Evolutionary conservation across 2,113 vertebrate species (phyloP).

Genomic region (Genyomyrus donnyi): DNA sequence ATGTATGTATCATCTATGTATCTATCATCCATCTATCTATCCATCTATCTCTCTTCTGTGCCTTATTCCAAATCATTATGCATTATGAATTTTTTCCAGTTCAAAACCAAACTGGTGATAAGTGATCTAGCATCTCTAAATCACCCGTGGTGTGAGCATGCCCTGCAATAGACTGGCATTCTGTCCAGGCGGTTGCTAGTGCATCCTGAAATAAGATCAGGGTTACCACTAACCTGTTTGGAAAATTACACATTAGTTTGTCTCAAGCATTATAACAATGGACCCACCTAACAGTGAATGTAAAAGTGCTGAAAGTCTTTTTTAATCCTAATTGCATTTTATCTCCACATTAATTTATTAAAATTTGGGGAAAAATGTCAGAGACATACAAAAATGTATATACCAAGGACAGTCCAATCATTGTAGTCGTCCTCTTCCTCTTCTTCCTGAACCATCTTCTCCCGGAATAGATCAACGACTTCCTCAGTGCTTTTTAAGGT

Average conservation of each 20-base stretch:
- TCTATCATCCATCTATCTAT: no score
- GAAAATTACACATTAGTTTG: background rate
- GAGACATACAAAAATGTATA: background rate
- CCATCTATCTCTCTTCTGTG: background rate
- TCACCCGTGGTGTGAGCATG: background rate
- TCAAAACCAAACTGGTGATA: background rate
- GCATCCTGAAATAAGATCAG: background rate
- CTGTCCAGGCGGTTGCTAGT: background rate
- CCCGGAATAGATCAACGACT: conserved; percentile 63
- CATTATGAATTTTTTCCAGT: background rate
- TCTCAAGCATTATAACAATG: background rate
- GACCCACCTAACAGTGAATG: background rate
- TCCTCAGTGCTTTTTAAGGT: conserved; percentile 67
- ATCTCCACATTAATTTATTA: background rate
- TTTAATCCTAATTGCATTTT: background rate
- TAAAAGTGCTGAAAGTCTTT: background rate
- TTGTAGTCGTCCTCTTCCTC: conserved; percentile 47
- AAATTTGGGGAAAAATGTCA: background rate
- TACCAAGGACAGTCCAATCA: conserved; percentile 43
- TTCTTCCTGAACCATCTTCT: conserved; percentile 35
- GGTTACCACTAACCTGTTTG: background rate
- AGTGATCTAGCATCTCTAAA: background rate
- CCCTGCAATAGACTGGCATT: background rate
- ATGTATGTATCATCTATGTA: no score
- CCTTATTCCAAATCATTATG: background rate